A percentile compares a stretch with the other conserved stretches of the same genome.
These are phyloP conservation scores for Pavo muticus DNA, from an alignment of 2,113 vertebrate species.

Conservation along the genomic window DNA sequence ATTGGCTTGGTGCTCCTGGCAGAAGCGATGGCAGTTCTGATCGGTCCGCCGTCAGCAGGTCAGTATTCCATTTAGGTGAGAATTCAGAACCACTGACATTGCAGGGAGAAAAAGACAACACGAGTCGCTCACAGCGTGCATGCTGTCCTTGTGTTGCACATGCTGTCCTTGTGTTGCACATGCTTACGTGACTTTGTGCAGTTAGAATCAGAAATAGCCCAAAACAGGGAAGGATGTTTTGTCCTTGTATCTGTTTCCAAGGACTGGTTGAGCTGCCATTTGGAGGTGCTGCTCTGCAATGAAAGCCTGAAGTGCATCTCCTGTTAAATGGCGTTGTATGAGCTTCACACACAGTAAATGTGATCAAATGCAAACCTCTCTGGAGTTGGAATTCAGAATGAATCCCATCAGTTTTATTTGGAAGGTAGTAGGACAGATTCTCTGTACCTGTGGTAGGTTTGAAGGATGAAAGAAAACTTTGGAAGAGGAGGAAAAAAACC, in stretches of 20 bases:
- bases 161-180: background rate
- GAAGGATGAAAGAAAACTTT: background rate
- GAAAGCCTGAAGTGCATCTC: background rate
- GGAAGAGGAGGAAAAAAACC: background rate
- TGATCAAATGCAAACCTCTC: background rate
- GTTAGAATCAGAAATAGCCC: background rate
- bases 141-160: background rate
- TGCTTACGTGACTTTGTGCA: background rate
- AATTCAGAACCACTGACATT: background rate
- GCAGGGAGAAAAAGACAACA: background rate
- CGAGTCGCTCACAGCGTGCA: background rate
- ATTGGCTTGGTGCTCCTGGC: slow-evolving; percentile 93
- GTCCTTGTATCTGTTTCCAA: background rate
- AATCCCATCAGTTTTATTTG: background rate
- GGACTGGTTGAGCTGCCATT: background rate
- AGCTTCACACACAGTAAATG: background rate
- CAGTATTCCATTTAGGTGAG: slow-evolving; percentile 20
- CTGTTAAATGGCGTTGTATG: background rate
- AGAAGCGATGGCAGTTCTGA: slow-evolving; percentile 92
- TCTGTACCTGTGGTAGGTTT: background rate
- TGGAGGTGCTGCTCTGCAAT: background rate
- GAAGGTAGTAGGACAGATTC: background rate
- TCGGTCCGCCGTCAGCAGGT: slow-evolving; percentile 94
- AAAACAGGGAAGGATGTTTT: background rate
- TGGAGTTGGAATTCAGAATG: background rate